These are phyloP conservation scores for Avahi laniger DNA, from an alignment of 2,797 vertebrate species.

Conservation along the genomic window DNA sequence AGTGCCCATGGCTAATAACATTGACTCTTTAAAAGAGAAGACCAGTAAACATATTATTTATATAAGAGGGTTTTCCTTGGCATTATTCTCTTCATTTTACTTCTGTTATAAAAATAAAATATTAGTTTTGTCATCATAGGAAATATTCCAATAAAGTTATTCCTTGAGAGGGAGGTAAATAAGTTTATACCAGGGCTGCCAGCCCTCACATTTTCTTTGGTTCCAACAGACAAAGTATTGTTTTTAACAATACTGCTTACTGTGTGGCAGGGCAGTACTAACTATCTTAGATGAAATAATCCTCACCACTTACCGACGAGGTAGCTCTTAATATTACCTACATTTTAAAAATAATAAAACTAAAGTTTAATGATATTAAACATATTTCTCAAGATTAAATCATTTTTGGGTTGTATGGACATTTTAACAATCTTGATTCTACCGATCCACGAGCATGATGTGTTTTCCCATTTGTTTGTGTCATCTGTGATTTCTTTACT, in stretches of 20 bases:
- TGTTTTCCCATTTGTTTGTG: no score
- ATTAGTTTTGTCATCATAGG: not conserved
- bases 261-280: rapidly evolving
- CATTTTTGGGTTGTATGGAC: no score
- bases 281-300: not conserved
- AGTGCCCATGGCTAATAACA: not conserved
- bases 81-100: not conserved
- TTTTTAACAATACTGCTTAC: not conserved
- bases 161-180: not conserved
- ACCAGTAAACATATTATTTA: not conserved
- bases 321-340: not conserved
- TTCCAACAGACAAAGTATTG: not conserved
- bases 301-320: rapidly evolving
- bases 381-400: not conserved
- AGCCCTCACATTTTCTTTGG: not conserved
- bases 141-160: not conserved
- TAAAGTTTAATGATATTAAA: not conserved
- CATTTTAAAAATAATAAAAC: not conserved
- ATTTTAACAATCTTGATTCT: no score
- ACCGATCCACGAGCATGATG: no score
- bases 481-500: no score
- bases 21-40: not conserved
- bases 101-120: not conserved
- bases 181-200: not conserved
- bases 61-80: not conserved